These are phyloP conservation scores for Arbacia lixula DNA, from an alignment of 53 echinoderm and acorn worm genomes.

Conservation along the genomic window DNA sequence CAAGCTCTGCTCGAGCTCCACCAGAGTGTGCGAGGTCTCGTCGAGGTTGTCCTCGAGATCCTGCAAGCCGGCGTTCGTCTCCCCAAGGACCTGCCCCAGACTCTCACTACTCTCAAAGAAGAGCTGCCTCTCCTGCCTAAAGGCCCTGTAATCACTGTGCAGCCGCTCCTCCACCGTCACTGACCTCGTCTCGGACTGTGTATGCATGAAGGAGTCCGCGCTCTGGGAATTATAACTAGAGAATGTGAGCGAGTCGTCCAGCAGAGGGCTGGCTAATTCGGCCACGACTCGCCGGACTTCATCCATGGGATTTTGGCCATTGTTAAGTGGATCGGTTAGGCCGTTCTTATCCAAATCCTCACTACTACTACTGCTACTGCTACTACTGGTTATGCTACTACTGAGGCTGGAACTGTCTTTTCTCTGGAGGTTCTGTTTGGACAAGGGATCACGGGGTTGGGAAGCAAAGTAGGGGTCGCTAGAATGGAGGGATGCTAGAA, in stretches of 20 bases:
- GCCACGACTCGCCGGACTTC: constrained; percentile 67
- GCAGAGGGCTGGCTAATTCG: constrained; percentile 68
- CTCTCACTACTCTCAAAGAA: constrained; percentile 82
- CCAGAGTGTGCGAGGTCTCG: constrained; percentile 67
- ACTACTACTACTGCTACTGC: constrained; percentile 53
- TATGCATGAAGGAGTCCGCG: constrained; percentile 59
- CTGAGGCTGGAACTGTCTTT: constrained; percentile 34
- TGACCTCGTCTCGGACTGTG: constrained; percentile 18
- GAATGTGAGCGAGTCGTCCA: constrained; percentile 58
- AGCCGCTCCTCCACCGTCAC: constrained; percentile 17
- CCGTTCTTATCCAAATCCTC: constrained; percentile 49
- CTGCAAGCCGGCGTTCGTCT: constrained; percentile 66
- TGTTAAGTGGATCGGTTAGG: constrained; percentile 54
- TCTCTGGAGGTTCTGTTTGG: background rate
- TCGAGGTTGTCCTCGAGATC: constrained; percentile 56
- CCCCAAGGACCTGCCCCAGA: constrained; percentile 69
- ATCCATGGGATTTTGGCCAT: constrained; percentile 59
- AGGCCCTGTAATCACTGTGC: constrained; percentile 63
- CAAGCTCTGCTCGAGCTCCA: constrained; percentile 67
- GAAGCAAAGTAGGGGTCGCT: constrained; percentile 10
- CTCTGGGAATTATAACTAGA: constrained; percentile 70
- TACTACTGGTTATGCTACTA: constrained; percentile 49
- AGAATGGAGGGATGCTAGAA: constrained; percentile 6
- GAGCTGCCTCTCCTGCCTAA: constrained; percentile 80
- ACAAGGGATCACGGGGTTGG: background rate